phyloP scores from a whole-genome alignment of 2,113 vertebrate genomes.

The Macrotis lagotis region DNA sequence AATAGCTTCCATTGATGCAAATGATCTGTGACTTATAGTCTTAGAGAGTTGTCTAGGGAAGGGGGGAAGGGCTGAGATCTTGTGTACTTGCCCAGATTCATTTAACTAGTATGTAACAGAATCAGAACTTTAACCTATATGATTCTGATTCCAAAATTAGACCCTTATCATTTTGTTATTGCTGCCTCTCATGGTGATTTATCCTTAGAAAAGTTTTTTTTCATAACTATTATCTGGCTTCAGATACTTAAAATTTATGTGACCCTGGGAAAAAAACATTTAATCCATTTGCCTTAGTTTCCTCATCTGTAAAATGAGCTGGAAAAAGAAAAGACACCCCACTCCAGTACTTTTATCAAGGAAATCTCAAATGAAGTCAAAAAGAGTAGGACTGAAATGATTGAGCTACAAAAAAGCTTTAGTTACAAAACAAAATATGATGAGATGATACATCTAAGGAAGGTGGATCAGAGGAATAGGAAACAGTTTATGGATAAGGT shows the following conservation, averaged over 20 bases:
- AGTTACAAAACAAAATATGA: background rate
- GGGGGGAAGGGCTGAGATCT: no score
- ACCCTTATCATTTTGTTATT: no score
- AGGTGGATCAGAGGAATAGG: background rate
- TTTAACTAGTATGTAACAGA: no score
- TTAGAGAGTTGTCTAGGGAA: no score
- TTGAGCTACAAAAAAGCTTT: background rate
- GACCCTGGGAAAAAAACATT: background rate
- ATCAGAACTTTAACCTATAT: no score
- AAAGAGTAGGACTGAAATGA: background rate
- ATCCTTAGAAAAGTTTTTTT: no score
- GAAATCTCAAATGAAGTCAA: background rate
- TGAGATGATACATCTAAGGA: background rate
- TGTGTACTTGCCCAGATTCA: no score
- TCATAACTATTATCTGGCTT: background rate
- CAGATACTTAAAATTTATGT: background rate
- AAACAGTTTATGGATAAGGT: background rate
- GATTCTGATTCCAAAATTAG: no score
- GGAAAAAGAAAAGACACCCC: background rate
- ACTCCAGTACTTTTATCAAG: background rate
- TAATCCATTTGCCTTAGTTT: background rate
- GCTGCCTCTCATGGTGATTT: no score
- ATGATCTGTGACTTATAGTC: no score
- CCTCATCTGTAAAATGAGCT: background rate
- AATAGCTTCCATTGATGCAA: no score